Percentiles rank a stretch among this genome's conserved stretches.
These are phyloP conservation scores for Pteronura brasiliensis DNA, from an alignment of 2,113 vertebrate genomes.

Conservation along the genomic window DNA sequence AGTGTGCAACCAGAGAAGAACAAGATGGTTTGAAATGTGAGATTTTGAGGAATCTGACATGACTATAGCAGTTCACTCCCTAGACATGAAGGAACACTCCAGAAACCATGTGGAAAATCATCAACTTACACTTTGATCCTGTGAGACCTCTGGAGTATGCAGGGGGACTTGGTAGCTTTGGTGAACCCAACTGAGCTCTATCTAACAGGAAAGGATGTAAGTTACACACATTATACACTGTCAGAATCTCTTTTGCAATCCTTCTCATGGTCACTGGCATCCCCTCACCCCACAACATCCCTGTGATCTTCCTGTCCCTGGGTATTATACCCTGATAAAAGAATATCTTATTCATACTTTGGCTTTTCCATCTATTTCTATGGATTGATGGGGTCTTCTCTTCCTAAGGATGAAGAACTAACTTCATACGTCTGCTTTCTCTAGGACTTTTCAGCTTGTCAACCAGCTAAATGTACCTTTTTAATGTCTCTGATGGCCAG, in stretches of 20 bases:
- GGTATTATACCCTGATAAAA: accelerated
- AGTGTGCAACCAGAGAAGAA: background rate
- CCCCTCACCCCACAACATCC: background rate
- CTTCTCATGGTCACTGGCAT: background rate
- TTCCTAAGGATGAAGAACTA: background rate
- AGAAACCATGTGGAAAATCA: background rate
- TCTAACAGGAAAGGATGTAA: background rate
- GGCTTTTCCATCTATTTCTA: background rate
- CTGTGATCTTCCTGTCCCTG: background rate
- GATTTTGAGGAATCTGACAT: background rate
- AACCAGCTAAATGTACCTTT: background rate
- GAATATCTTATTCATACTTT: background rate
- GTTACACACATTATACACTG: accelerated
- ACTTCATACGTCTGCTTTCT: background rate
- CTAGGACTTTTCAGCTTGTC: background rate
- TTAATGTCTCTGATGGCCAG: background rate
- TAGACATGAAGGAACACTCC: background rate
- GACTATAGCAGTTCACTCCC: background rate
- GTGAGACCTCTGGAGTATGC: background rate
- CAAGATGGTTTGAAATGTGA: background rate
- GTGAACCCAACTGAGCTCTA: background rate
- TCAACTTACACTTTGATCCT: background rate
- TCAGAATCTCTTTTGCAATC: background rate
- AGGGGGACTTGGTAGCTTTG: background rate
- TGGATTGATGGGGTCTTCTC: background rate